Evolutionary conservation across 2,888 invertebrate species (phyloP).

Genomic region (Fissipunctia ypsillon): DNA sequence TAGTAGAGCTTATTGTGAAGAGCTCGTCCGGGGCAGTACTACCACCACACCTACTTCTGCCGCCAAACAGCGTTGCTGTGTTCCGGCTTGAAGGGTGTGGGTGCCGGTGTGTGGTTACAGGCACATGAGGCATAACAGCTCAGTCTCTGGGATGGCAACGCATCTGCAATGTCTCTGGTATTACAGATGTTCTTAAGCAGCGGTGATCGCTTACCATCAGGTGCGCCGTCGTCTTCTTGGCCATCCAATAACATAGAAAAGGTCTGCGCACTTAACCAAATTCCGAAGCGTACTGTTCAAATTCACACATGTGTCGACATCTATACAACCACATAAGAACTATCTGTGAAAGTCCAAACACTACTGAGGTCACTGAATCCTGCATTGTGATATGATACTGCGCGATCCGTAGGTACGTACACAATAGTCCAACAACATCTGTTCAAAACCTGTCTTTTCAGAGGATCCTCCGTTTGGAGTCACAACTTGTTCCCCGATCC

Average conservation of each 20-base stretch:
- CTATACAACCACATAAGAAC: neutral
- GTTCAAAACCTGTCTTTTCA: neutral
- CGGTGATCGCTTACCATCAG: slow-evolving; percentile 5
- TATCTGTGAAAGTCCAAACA: neutral
- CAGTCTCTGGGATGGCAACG: neutral
- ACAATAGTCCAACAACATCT: neutral
- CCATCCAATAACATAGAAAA: neutral
- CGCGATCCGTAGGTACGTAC: neutral
- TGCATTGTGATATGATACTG: neutral
- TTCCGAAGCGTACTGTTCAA: neutral
- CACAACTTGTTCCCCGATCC: neutral
- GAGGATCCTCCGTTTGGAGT: neutral
- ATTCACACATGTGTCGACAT: neutral
- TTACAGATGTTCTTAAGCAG: neutral
- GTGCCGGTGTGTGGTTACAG: slow-evolving; percentile 20
- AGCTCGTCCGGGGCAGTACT: slow-evolving; percentile 45
- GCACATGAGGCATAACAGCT: slow-evolving; percentile 7
- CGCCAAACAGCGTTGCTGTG: slow-evolving; percentile 35
- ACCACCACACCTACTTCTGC: slow-evolving; percentile 42
- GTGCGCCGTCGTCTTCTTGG: neutral
- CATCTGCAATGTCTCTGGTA: neutral
- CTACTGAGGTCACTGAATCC: neutral
- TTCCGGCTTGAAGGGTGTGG: slow-evolving; percentile 32
- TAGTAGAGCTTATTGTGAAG: slow-evolving; percentile 19
- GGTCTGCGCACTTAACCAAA: neutral